Base-by-base conservation (phyloP, 2,888 invertebrate species). In the Ochropleura leucogaster region DNA sequence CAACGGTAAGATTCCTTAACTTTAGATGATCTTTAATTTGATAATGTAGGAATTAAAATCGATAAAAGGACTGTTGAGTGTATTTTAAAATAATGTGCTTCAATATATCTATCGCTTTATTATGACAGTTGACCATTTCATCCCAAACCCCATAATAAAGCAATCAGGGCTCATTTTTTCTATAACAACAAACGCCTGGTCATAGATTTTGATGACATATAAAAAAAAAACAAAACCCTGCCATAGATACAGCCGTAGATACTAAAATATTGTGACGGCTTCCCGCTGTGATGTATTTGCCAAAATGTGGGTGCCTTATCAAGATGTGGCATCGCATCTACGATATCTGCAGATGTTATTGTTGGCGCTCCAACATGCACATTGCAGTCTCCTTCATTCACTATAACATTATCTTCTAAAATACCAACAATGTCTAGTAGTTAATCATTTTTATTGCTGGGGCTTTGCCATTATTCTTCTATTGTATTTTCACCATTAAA, bases 191-290 rank as follows among this genome's bases (percentile, higher is more conserved):
- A 71, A 78, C 62, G 77, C 44, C 71, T 69, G 72, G 73, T 71
- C 80, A 81, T 87, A 87, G 84, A 87, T 79, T 81, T 80, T 80
- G 79, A 84, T 84, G 86, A 83, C 75, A 80, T 82, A 73, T 47
- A 40, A 44, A 85, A 89, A 90, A 90, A 93, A 93, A 89, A 80
- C 82, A 89, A 90, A 90, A 89, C 89, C 77, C 84, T 88, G 90
- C 92, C 91, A 91, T 89, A 92, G 93, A 95, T 94, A 93, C 92
- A 94, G 91, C 88, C 89, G 91, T 93, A 91, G 92, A 93, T 93
- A 95, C 93, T 94, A 94, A 95, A 96, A 96, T 96, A 96, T 96
- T 96, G 94, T 96, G 96, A 96, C 92, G 95, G 95, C 95, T 63
- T 90, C 96, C 95, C 93, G 95, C 95, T 92, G 96, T 82, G 95